Conservation (phyloP, 2,113 vertebrate species). For the Anseranas semipalmata region DNA sequence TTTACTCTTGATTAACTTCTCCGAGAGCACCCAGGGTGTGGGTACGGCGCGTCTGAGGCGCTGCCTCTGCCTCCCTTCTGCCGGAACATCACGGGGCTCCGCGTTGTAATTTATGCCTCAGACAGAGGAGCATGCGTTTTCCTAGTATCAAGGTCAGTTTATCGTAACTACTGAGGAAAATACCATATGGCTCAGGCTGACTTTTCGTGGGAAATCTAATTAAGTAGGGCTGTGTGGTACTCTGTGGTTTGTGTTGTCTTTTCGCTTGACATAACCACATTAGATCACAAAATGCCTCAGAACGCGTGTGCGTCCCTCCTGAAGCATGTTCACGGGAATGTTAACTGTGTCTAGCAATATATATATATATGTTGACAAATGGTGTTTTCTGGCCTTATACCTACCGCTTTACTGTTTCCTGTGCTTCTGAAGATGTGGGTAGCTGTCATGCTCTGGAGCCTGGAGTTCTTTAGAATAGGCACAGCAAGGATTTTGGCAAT, state of each 20-base stretch:
- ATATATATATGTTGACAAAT: background rate
- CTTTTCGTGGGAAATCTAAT: conserved; percentile 16
- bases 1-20: background rate
- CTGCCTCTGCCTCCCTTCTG: background rate
- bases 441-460: background rate
- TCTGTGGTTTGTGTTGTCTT: background rate
- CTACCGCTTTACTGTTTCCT: background rate
- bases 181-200: conserved; percentile 46
- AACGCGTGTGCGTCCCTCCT: background rate
- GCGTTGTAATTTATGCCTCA: background rate
- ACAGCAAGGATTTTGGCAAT: background rate
- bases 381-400: background rate
- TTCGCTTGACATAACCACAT: background rate
- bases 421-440: background rate
- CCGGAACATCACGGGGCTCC: background rate
- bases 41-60: background rate
- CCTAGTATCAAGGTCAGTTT: conserved; percentile 62
- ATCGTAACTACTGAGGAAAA: conserved; percentile 46
- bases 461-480: background rate
- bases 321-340: background rate
- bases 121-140: background rate
- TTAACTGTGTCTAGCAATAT: background rate
- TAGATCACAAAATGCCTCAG: background rate
- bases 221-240: background rate
- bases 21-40: background rate